Conservation (phyloP, 2,113 vertebrate genomes). For the Pseudolaguvia tuberculata region DNA sequence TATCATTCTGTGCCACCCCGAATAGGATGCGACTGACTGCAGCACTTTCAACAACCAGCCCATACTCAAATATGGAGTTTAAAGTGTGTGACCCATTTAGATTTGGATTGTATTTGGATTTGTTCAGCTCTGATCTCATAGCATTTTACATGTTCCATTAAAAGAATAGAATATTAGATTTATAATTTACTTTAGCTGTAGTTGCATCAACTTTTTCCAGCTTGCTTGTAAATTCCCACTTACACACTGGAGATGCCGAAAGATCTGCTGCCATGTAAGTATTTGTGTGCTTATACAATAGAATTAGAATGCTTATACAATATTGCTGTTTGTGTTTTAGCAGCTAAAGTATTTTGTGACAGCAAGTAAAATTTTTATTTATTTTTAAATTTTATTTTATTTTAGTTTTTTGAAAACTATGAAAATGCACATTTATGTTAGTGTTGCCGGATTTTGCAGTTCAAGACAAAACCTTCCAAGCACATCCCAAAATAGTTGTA, state of each 20-base stretch:
- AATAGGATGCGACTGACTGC: constrained; percentile 38
- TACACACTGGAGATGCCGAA: constrained; percentile 20
- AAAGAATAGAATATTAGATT: not conserved
- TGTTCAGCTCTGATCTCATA: not conserved
- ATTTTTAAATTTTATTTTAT: not conserved
- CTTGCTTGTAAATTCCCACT: constrained; percentile 9
- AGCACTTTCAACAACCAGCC: constrained; percentile 22
- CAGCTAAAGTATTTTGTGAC: not conserved
- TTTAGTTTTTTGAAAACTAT: not conserved
- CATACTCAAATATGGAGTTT: constrained; percentile 28
- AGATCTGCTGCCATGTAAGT: constrained; percentile 4
- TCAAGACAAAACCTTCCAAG: not conserved
- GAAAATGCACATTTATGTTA: not conserved
- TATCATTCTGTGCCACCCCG: constrained; percentile 36
- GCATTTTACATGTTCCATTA: not conserved
- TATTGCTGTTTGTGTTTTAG: not conserved
- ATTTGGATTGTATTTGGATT: not conserved
- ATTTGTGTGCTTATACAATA: too few relatives aligned
- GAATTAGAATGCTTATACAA: too few relatives aligned
- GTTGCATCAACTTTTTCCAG: not conserved
- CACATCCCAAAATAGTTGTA: constrained; percentile 39
- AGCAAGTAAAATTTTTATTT: too few relatives aligned
- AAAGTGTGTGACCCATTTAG: constrained; percentile 33
- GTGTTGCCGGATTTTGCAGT: constrained; percentile 18
- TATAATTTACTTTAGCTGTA: not conserved